These are phyloP conservation scores for Oligia strigilis DNA, from an alignment of 2,888 invertebrate species.

Conservation along the genomic window DNA sequence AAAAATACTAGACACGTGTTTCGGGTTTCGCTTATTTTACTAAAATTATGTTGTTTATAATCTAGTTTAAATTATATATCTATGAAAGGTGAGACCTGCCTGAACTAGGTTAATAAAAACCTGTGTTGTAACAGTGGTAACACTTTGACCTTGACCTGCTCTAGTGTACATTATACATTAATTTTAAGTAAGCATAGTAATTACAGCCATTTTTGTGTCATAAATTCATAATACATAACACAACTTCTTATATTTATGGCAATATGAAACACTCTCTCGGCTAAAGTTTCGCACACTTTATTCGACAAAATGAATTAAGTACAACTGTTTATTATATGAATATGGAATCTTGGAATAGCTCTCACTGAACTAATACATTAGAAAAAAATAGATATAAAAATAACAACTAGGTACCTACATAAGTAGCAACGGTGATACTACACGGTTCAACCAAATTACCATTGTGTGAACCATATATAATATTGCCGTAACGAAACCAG, in stretches of 20 bases:
- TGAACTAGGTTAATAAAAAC: no score
- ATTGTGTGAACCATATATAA: neutral
- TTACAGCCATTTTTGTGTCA: neutral
- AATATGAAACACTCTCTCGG: neutral
- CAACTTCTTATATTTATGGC: neutral
- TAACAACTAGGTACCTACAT: neutral
- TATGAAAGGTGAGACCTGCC: no score
- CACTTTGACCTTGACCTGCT: neutral
- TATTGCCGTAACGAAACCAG: neutral
- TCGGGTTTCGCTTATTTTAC: no score
- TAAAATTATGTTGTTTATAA: no score
- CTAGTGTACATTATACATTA: neutral
- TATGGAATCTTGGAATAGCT: neutral
- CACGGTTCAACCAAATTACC: neutral
- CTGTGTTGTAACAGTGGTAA: neutral
- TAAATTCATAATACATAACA: neutral
- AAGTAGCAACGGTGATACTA: neutral
- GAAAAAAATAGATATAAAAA: neutral
- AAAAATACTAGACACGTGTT: no score
- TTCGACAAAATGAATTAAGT: neutral
- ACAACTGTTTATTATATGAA: neutral
- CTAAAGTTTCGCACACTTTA: neutral
- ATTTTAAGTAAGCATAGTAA: neutral
- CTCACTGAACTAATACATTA: neutral
- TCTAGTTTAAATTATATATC: no score